These are phyloP conservation scores for Hippoglossus stenolepis DNA, from an alignment of 2,113 vertebrate genomes.

Conservation along the genomic window DNA sequence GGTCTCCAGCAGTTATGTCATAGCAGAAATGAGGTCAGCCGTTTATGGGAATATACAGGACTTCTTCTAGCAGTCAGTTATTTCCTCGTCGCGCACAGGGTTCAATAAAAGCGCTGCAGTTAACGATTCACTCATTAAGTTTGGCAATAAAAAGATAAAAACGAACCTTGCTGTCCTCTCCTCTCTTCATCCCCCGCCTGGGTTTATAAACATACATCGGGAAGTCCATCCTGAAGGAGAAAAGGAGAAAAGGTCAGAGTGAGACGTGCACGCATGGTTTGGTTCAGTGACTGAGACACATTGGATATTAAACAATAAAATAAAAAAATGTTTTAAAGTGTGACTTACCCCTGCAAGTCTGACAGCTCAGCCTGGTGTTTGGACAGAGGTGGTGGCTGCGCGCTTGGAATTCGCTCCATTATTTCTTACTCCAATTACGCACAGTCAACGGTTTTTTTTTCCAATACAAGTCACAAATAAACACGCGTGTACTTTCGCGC, in stretches of 20 bases:
- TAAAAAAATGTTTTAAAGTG: background rate
- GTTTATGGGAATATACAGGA: slow-evolving; percentile 51
- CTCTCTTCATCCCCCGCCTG: slow-evolving; percentile 89
- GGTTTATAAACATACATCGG: slow-evolving; percentile 96
- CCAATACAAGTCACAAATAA: slow-evolving; percentile 32
- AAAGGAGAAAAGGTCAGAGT: slow-evolving; percentile 12
- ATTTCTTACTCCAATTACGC: slow-evolving; percentile 41
- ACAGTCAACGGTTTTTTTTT: slow-evolving; percentile 26
- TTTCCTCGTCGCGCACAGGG: background rate
- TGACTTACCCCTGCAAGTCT: slow-evolving; percentile 90
- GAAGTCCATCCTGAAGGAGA: slow-evolving; percentile 90
- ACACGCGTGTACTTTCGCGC: slow-evolving; percentile 31
- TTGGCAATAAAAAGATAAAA: background rate
- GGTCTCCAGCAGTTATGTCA: slow-evolving; percentile 74
- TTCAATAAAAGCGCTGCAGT: background rate
- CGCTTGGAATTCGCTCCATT: slow-evolving; percentile 93
- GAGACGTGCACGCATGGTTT: background rate
- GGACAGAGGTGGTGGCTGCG: slow-evolving; percentile 88
- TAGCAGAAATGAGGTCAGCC: slow-evolving; percentile 65
- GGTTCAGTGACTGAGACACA: background rate
- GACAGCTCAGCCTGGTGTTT: slow-evolving; percentile 85
- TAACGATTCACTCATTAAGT: background rate
- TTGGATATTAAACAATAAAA: background rate
- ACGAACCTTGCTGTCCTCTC: slow-evolving; percentile 93
- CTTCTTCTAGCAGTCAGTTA: slow-evolving; percentile 11